Evolutionary conservation across 2,888 invertebrate species (phyloP).

Genomic region (Andrena dorsata): DNA sequence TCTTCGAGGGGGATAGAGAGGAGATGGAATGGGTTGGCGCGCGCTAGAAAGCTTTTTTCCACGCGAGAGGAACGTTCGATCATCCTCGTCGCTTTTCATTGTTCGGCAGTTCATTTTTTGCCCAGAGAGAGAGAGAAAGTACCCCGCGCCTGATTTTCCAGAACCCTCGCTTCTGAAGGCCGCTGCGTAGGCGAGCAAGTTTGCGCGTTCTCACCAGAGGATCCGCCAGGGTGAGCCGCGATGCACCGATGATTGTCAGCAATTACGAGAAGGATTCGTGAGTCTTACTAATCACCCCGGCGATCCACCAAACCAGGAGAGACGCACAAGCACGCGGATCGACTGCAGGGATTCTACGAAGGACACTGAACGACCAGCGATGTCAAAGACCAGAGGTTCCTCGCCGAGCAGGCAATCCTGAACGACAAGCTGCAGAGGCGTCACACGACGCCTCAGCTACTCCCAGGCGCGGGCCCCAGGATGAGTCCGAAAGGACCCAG

Average conservation of each 20-base stretch:
- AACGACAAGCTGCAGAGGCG: constrained; percentile 77
- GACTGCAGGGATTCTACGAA: background rate
- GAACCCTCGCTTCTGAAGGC: constrained; percentile 3
- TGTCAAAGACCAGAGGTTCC: constrained; percentile 1
- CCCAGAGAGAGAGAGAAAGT: constrained; percentile 40
- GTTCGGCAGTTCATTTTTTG: constrained; percentile 8
- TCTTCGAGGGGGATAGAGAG: constrained; percentile 1
- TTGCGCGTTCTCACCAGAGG: constrained; percentile 12
- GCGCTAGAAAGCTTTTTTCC: background rate
- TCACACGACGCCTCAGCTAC: constrained; percentile 76
- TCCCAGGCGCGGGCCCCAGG: constrained; percentile 53
- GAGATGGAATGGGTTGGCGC: background rate
- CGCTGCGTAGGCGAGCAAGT: constrained; percentile 5
- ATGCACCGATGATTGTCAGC: background rate
- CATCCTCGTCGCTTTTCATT: constrained; percentile 34
- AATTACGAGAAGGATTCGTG: background rate
- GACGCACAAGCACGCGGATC: background rate
- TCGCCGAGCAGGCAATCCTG: constrained; percentile 65
- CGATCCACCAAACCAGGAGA: background rate
- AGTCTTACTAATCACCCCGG: background rate
- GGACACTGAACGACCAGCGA: background rate
- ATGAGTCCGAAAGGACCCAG: constrained; percentile 82
- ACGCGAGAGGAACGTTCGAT: constrained; percentile 39
- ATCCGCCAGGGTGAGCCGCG: background rate
- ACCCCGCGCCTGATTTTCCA: constrained; percentile 43